Conservation (phyloP, 1,140 invertebrate genomes). For the Diploscapter pachys region DNA sequence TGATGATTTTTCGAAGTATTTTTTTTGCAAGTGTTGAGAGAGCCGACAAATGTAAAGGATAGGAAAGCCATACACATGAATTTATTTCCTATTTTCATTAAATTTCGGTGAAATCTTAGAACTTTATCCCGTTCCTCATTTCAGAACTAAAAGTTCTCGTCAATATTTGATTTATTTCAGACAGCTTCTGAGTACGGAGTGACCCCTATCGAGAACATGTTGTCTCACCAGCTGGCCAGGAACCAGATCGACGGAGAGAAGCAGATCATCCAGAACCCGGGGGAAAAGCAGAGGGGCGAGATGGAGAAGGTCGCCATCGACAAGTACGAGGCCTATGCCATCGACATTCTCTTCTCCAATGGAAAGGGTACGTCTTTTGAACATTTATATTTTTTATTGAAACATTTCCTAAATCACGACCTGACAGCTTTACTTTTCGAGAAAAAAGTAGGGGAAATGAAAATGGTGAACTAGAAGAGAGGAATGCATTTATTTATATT, state of each 20-base stretch:
- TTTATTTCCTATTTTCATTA: too few relatives aligned
- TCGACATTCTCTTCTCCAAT: slow-evolving; percentile 92
- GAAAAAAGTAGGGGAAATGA: not conserved
- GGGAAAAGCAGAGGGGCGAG: slow-evolving; percentile 88
- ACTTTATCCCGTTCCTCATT: too few relatives aligned
- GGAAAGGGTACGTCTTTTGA: slow-evolving; percentile 73
- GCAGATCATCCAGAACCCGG: slow-evolving; percentile 96
- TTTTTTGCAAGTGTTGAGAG: not conserved
- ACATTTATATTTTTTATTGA: slow-evolving; percentile 4
- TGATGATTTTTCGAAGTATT: not conserved
- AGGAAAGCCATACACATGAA: too few relatives aligned
- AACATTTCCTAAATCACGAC: not conserved
- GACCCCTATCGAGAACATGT: slow-evolving; percentile 95
- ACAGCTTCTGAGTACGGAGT: slow-evolving; percentile 81
- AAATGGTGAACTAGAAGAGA: not conserved
- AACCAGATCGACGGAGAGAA: slow-evolving; percentile 97
- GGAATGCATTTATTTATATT: slow-evolving; percentile 5
- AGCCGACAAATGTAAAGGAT: too few relatives aligned
- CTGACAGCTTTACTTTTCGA: too few relatives aligned
- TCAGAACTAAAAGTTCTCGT: too few relatives aligned
- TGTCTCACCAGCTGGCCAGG: slow-evolving; percentile 82
- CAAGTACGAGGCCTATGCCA: slow-evolving; percentile 93
- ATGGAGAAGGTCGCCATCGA: slow-evolving; percentile 95
- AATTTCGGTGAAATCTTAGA: too few relatives aligned
- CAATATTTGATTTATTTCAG: slow-evolving; percentile 7